Percentiles rank a stretch among this genome's conserved stretches.
Evolutionary conservation across 1,140 invertebrate genomes (phyloP).

Genomic region (Drosophila serrata): DNA sequence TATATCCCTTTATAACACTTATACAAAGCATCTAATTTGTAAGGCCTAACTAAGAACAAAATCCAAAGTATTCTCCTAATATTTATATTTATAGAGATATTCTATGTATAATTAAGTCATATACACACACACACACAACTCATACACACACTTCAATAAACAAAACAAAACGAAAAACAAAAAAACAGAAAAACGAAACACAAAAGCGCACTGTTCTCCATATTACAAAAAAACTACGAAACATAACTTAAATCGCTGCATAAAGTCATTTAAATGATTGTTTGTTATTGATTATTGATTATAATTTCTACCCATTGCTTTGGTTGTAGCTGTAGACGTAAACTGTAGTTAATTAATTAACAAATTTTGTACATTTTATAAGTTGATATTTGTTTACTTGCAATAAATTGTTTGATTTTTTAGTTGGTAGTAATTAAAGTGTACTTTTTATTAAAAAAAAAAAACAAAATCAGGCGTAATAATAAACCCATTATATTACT

Average conservation of each 20-base stretch:
- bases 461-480: background rate
- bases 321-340: constrained; percentile 55
- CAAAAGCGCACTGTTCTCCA: constrained; percentile 19
- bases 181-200: constrained; percentile 39
- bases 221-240: constrained; percentile 22
- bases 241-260: constrained; percentile 9
- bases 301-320: constrained; percentile 49
- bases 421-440: constrained; percentile 50
- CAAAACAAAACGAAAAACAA: constrained; percentile 13
- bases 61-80: constrained; percentile 82
- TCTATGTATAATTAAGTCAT: constrained; percentile 58
- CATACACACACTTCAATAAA: constrained; percentile 70
- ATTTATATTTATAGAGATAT: constrained; percentile 74
- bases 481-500: too few species aligned
- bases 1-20: constrained; percentile 35
- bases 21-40: constrained; percentile 55
- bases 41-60: constrained; percentile 71
- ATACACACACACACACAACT: constrained; percentile 39
- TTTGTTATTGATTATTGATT: constrained; percentile 47
- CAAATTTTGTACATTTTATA: constrained; percentile 55
- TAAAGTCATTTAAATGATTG: constrained; percentile 45
- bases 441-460: constrained; percentile 2
- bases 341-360: constrained; percentile 38
- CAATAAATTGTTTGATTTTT: constrained; percentile 72
- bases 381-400: constrained; percentile 69